Percentiles rank a stretch among this genome's conserved stretches.
These are phyloP conservation scores for Trichechus manatus DNA, from an alignment of 2,113 vertebrate species.

Conservation along the genomic window DNA sequence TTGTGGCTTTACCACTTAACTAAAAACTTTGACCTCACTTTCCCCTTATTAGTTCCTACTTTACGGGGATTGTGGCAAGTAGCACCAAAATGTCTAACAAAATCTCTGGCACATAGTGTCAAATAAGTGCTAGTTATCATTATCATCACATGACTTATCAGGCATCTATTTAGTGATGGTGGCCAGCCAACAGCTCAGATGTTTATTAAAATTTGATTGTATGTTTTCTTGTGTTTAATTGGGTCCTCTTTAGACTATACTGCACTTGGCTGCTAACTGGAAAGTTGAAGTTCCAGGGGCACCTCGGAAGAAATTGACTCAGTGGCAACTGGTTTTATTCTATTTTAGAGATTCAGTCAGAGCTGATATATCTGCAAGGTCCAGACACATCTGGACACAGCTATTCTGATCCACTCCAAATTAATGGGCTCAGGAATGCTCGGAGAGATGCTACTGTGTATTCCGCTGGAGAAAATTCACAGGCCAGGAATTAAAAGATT, in stretches of 20 bases:
- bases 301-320: not conserved
- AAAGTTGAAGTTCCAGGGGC: too few relatives aligned
- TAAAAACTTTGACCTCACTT: not conserved
- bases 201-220: constrained; percentile 62
- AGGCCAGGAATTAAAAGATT: not conserved
- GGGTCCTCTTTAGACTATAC: constrained; percentile 35
- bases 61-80: not conserved
- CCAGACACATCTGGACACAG: constrained; percentile 67
- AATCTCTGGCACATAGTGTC: not conserved
- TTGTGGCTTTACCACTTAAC: not conserved
- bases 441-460: not conserved
- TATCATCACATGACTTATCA: not conserved
- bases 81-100: not conserved
- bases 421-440: constrained; percentile 53
- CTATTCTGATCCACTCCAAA: constrained; percentile 13
- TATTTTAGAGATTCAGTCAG: constrained; percentile 74
- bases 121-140: not conserved
- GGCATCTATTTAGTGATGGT: not conserved
- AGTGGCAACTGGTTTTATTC: not conserved
- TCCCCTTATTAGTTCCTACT: not conserved
- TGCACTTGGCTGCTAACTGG: too few relatives aligned
- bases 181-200: not conserved
- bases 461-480: not conserved
- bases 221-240: constrained; percentile 58
- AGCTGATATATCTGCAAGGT: constrained; percentile 74